Evolutionary conservation across 1,140 invertebrate genomes (phyloP).

Genomic region (Campodea augens): DNA sequence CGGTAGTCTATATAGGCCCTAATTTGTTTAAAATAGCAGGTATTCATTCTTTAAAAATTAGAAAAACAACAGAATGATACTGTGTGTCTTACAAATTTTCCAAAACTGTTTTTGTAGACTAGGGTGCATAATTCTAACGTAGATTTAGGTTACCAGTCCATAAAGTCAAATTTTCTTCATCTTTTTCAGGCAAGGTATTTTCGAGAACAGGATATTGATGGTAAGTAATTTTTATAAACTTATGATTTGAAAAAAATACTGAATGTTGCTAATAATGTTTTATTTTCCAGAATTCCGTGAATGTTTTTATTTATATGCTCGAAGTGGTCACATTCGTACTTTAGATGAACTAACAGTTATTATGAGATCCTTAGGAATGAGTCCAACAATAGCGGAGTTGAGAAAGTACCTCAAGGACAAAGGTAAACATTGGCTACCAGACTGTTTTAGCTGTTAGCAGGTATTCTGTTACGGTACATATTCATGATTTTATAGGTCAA

Average conservation of each 20-base stretch:
- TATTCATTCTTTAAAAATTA: too few species aligned
- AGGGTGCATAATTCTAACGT: too few species aligned
- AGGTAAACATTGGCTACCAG: slow-evolving; percentile 28
- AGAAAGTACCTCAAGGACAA: slow-evolving; percentile 67
- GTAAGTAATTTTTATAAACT: slow-evolving; percentile 19
- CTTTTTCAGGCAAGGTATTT: slow-evolving; percentile 23
- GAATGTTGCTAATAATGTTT: slow-evolving; percentile 7
- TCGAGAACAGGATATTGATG: slow-evolving; percentile 29
- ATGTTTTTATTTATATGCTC: slow-evolving; percentile 82
- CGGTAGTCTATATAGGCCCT: too few species aligned
- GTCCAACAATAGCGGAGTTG: slow-evolving; percentile 77
- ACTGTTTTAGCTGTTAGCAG: too few species aligned
- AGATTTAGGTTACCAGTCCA: too few species aligned
- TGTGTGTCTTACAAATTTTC: too few species aligned
- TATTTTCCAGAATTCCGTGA: slow-evolving; percentile 68
- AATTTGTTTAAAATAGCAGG: too few species aligned
- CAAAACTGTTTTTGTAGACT: too few species aligned
- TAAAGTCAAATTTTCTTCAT: too few species aligned
- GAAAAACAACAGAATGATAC: too few species aligned
- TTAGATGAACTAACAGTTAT: slow-evolving; percentile 80
- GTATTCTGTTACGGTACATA: too few species aligned
- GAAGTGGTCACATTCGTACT: slow-evolving; percentile 64
- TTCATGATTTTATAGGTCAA: too few species aligned
- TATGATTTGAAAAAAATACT: background rate
- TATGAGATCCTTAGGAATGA: slow-evolving; percentile 81